Conservation (phyloP, 2,797 vertebrate species). For the Chromis chromis region DNA sequence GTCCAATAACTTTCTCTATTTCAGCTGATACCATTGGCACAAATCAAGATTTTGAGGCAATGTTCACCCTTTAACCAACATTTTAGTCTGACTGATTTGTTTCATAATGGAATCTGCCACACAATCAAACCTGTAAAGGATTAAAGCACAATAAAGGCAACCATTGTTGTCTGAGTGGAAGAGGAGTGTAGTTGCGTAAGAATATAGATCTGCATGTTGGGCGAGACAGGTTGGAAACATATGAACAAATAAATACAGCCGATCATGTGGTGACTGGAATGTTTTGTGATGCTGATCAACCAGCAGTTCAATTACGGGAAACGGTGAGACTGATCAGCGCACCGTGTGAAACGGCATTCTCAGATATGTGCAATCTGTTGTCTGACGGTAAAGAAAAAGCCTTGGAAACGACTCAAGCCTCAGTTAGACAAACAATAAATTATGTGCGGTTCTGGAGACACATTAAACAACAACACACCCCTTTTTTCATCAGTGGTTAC, state of each 20-base stretch:
- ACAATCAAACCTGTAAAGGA: not conserved
- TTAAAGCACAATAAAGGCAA: not conserved
- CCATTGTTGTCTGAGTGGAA: not conserved
- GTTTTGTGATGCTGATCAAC: not conserved
- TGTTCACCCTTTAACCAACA: not conserved
- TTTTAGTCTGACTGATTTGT: not conserved
- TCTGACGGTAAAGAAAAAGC: not conserved
- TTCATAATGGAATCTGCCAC: not conserved
- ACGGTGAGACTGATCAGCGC: not conserved
- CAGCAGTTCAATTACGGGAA: not conserved
- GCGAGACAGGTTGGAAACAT: not conserved
- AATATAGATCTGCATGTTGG: not conserved
- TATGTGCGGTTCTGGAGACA: not conserved
- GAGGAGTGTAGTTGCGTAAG: not conserved
- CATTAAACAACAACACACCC: slow-evolving; percentile 8
- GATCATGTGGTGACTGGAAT: not conserved
- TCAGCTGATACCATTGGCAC: not conserved
- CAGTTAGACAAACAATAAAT: not conserved
- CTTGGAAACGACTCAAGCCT: slow-evolving; percentile 8
- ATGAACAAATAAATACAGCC: not conserved
- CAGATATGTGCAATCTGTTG: not conserved
- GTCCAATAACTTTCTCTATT: not conserved
- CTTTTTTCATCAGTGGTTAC: slow-evolving; percentile 1
- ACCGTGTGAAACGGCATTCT: slow-evolving; percentile 2
- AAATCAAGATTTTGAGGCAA: not conserved